Conservation (phyloP, 1,140 invertebrate genomes). For the Apis dorsata region DNA sequence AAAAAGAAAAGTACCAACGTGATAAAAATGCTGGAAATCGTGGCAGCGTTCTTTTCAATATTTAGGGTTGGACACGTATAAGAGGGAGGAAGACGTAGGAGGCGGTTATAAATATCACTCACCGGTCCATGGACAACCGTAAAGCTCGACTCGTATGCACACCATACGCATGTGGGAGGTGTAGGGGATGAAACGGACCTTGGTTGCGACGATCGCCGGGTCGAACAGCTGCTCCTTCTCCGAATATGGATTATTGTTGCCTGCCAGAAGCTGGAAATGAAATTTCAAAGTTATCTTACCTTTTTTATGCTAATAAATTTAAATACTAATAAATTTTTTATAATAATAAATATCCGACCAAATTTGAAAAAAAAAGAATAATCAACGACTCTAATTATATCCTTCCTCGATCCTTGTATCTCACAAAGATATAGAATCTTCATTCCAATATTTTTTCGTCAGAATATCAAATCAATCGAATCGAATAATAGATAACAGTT, state of each 20-base stretch:
- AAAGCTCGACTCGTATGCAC: conserved; percentile 92
- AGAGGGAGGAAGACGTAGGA: conserved; percentile 21
- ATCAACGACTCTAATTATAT: too few relatives aligned
- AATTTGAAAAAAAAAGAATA: too few relatives aligned
- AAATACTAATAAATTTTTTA: too few relatives aligned
- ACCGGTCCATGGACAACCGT: conserved; percentile 93
- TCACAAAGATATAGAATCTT: too few relatives aligned
- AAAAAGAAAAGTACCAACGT: conserved; percentile 1
- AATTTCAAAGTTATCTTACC: neutral
- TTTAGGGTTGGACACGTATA: conserved; percentile 22
- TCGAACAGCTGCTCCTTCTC: conserved; percentile 89
- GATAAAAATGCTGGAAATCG: conserved; percentile 17
- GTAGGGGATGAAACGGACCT: conserved; percentile 90
- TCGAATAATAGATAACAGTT: neutral
- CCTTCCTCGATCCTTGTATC: too few relatives aligned
- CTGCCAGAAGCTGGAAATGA: conserved; percentile 88
- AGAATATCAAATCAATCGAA: too few relatives aligned
- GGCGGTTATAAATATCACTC: conserved; percentile 80
- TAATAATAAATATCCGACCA: too few relatives aligned
- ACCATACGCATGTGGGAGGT: conserved; percentile 87
- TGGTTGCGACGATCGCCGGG: conserved; percentile 91
- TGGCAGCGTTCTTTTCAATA: conserved; percentile 30
- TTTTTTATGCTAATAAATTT: neutral
- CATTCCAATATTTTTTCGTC: too few relatives aligned
- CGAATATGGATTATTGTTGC: conserved; percentile 93